These are phyloP conservation scores for Pelodytes ibericus DNA, from an alignment of 2,797 vertebrate species.

Conservation along the genomic window DNA sequence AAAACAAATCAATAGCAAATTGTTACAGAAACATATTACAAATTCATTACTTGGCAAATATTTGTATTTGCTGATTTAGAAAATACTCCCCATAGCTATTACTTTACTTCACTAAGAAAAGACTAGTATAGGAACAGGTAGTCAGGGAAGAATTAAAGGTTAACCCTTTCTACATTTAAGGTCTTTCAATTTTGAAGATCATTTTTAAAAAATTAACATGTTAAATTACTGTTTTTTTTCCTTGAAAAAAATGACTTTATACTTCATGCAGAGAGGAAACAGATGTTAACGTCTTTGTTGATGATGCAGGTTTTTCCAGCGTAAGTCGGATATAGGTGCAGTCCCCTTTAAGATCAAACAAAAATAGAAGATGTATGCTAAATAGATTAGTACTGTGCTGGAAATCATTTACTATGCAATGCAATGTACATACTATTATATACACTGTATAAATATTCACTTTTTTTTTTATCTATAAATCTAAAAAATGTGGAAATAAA, in stretches of 20 bases:
- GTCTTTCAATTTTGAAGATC: not conserved
- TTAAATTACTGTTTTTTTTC: slow-evolving; percentile 30
- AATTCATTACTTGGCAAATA: too few relatives aligned
- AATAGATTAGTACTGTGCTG: not conserved
- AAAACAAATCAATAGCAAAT: too few relatives aligned
- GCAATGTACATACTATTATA: too few relatives aligned
- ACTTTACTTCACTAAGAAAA: too few relatives aligned
- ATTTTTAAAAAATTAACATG: slow-evolving; percentile 6
- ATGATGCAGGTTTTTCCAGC: slow-evolving; percentile 20
- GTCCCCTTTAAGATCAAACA: slow-evolving; percentile 15
- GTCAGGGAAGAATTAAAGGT: too few relatives aligned
- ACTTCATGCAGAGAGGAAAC: slow-evolving; percentile 38
- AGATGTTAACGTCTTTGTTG: slow-evolving; percentile 43
- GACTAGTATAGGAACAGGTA: too few relatives aligned
- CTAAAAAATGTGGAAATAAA: too few relatives aligned
- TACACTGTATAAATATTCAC: too few relatives aligned
- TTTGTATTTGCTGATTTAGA: too few relatives aligned
- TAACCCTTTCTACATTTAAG: not conserved
- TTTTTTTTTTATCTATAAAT: too few relatives aligned
- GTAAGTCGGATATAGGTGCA: slow-evolving; percentile 34
- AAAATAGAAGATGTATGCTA: not conserved
- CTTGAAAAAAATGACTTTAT: slow-evolving; percentile 43
- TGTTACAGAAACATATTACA: too few relatives aligned
- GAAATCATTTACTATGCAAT: not conserved
- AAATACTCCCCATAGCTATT: too few relatives aligned